phyloP scores from a whole-genome alignment of 2,888 invertebrate species.

The Meta bourneti region DNA sequence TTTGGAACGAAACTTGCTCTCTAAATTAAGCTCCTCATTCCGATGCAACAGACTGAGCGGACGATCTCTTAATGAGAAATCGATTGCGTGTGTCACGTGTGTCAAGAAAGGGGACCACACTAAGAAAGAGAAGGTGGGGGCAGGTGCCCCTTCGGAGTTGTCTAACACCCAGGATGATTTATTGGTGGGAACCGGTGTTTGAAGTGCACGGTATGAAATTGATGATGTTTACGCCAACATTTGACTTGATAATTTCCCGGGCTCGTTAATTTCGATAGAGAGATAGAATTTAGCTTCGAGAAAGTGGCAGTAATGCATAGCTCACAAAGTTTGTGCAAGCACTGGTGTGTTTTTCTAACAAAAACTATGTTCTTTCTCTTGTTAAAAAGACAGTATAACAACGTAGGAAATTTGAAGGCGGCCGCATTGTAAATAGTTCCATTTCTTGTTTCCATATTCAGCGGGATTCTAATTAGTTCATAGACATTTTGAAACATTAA shows the following conservation, averaged over 20 bases:
- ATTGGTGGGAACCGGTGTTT: slow-evolving; percentile 1
- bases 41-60: slow-evolving; percentile 38
- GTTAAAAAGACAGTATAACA: no score
- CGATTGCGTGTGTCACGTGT: slow-evolving; percentile 51
- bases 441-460: no score
- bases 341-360: no score
- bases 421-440: no score
- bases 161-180: slow-evolving; percentile 34
- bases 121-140: not conserved
- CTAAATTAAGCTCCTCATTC: slow-evolving; percentile 39
- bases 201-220: slow-evolving; percentile 35
- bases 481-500: no score
- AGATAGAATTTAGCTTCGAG: slow-evolving; percentile 17
- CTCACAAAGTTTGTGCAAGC: no score
- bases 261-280: slow-evolving; percentile 5
- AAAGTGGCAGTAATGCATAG: not conserved
- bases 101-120: slow-evolving; percentile 11
- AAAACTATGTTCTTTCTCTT: no score
- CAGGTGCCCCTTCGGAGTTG: not conserved
- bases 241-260: slow-evolving; percentile 55
- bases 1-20: slow-evolving; percentile 9
- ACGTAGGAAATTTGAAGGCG: no score
- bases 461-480: no score
- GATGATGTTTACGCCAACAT: slow-evolving; percentile 40
- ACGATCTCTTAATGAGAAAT: slow-evolving; percentile 55